phyloP scores from a whole-genome alignment of 2,888 invertebrate genomes.

The Lepeophtheirus nordmannii region DNA sequence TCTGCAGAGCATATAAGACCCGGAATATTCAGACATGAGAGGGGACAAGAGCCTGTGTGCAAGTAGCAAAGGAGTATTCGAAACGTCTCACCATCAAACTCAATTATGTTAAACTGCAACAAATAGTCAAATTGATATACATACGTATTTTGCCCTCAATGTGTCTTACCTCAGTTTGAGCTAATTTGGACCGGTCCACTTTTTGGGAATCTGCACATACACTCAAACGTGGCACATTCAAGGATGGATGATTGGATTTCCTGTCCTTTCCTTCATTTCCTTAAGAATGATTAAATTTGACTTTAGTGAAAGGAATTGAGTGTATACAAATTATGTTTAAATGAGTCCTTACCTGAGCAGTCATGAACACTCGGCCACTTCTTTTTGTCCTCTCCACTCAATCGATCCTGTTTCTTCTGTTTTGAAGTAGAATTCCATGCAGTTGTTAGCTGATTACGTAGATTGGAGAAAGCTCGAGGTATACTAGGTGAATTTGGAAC shows the following conservation, averaged over 20 bases:
- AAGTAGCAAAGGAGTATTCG: conserved; percentile 75
- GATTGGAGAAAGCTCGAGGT: conserved; percentile 72
- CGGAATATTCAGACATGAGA: conserved; percentile 79
- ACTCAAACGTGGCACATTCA: conserved; percentile 70
- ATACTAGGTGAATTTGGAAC: conserved; percentile 88
- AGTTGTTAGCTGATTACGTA: conserved; percentile 66
- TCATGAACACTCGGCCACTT: conserved; percentile 75
- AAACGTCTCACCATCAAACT: conserved; percentile 86
- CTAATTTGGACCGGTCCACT: conserved; percentile 74
- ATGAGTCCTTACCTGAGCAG: conserved; percentile 42
- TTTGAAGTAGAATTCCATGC: conserved; percentile 58
- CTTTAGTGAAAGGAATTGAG: too few relatives aligned
- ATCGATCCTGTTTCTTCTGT: conserved; percentile 40
- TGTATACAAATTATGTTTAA: too few relatives aligned
- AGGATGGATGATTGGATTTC: conserved; percentile 34
- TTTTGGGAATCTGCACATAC: conserved; percentile 88
- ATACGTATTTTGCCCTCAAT: not conserved
- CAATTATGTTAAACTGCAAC: conserved; percentile 67
- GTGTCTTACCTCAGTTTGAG: conserved; percentile 62
- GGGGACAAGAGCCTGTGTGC: conserved; percentile 77
- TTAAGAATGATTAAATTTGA: not conserved
- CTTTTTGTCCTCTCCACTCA: conserved; percentile 72
- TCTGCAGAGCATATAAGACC: conserved; percentile 85
- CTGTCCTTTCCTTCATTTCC: conserved; percentile 4
- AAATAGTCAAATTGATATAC: not conserved